A percentile compares a stretch with the other conserved stretches of the same genome.
Conservation (phyloP, 2,888 invertebrate species). For the Acanthopleura granulata region DNA sequence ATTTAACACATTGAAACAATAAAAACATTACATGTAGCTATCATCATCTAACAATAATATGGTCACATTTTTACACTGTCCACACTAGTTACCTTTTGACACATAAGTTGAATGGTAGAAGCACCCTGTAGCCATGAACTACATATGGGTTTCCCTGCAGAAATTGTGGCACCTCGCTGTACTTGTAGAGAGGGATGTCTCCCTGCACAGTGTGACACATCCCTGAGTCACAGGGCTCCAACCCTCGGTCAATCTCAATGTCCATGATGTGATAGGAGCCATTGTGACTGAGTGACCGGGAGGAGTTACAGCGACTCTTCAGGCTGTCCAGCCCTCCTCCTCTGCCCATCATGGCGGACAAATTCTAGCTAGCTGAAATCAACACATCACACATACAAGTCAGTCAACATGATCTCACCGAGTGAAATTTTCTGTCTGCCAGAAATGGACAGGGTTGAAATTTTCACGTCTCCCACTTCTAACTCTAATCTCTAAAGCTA, state of each 20-base stretch:
- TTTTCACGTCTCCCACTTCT: too few relatives aligned
- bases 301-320: slow-evolving; percentile 43
- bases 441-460: too few relatives aligned
- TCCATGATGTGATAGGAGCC: slow-evolving; percentile 51
- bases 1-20: too few relatives aligned
- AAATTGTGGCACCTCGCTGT: slow-evolving; percentile 82
- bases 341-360: too few relatives aligned
- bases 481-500: too few relatives aligned
- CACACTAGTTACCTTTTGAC: slow-evolving; percentile 78
- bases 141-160: slow-evolving; percentile 90
- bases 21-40: too few relatives aligned
- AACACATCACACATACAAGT: too few relatives aligned
- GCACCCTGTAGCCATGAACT: slow-evolving; percentile 85
- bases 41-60: too few relatives aligned
- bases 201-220: slow-evolving; percentile 43
- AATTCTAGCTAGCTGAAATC: too few relatives aligned
- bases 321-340: slow-evolving; percentile 25
- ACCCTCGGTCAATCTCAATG: slow-evolving; percentile 54
- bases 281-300: slow-evolving; percentile 20
- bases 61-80: not conserved
- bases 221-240: slow-evolving; percentile 44
- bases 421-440: too few relatives aligned
- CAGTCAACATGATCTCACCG: too few relatives aligned
- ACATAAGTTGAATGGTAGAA: slow-evolving; percentile 60
- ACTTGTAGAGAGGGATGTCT: slow-evolving; percentile 56